These are phyloP conservation scores for Clupea harengus DNA, from an alignment of 2,113 vertebrate species.

Conservation along the genomic window DNA sequence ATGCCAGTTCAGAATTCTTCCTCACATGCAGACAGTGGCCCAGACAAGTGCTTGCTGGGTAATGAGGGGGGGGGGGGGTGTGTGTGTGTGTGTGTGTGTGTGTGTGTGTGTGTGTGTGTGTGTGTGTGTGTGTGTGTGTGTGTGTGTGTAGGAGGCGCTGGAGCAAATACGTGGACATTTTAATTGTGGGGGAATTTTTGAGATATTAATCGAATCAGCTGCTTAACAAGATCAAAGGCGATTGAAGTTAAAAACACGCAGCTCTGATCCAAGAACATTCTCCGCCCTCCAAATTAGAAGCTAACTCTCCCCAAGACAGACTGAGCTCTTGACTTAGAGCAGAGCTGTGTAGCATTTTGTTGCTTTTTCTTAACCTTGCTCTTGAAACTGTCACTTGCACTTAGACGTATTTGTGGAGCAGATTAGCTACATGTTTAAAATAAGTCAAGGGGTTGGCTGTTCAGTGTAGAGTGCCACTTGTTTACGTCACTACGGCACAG, in stretches of 20 bases:
- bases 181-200: not conserved
- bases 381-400: not conserved
- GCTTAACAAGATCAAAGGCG: slow-evolving; percentile 1
- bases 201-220: slow-evolving; percentile 11
- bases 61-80: not conserved
- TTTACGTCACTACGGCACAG: not conserved
- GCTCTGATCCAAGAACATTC: not conserved
- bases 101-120: slow-evolving; percentile 1
- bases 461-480: not conserved
- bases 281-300: not conserved
- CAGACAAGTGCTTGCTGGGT: not conserved
- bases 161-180: not conserved
- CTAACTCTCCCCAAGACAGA: not conserved
- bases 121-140: not conserved
- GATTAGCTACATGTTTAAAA: not conserved
- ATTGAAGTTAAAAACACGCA: not conserved
- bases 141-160: not conserved
- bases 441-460: not conserved
- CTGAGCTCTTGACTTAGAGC: not conserved
- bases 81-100: not conserved
- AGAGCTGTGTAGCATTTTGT: not conserved
- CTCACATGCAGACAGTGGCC: not conserved
- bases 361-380: not conserved
- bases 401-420: not conserved
- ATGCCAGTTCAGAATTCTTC: slow-evolving; percentile 19